These are phyloP conservation scores for Rotaria socialis DNA, from an alignment of 2,888 invertebrate species.

Conservation along the genomic window DNA sequence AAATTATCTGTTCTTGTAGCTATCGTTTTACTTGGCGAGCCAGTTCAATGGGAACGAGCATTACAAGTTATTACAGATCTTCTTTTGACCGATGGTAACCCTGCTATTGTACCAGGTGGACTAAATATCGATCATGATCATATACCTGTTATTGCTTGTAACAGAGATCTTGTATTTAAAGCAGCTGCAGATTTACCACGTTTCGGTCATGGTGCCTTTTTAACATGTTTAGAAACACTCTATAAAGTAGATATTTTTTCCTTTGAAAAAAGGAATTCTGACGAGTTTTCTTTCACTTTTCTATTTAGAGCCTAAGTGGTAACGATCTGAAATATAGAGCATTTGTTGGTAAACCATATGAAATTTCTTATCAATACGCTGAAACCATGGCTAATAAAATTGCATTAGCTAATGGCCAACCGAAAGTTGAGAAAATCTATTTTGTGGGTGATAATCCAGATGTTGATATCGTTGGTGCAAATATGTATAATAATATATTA, in stretches of 20 bases:
- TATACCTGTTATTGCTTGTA: constrained; percentile 59
- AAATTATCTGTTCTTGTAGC: constrained; percentile 50
- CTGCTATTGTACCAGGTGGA: constrained; percentile 51
- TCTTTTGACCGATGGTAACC: constrained; percentile 57
- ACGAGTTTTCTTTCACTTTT: neutral
- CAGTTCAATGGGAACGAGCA: constrained; percentile 57
- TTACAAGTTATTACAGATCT: constrained; percentile 58
- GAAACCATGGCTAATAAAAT: constrained; percentile 53
- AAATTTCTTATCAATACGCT: constrained; percentile 58
- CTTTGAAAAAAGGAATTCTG: neutral
- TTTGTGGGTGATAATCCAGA: constrained; percentile 59
- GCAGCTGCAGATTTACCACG: constrained; percentile 59
- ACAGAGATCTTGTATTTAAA: constrained; percentile 60
- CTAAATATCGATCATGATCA: constrained; percentile 49
- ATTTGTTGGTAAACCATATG: constrained; percentile 58
- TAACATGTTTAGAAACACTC: constrained; percentile 57
- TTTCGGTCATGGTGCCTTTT: constrained; percentile 59
- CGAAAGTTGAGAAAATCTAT: constrained; percentile 52
- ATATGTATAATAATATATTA: constrained; percentile 47
- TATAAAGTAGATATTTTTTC: constrained; percentile 52
- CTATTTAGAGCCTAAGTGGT: constrained; percentile 57
- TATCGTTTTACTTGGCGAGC: constrained; percentile 58
- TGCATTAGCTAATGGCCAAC: constrained; percentile 31
- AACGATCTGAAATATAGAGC: constrained; percentile 54
- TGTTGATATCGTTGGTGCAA: constrained; percentile 58